These are phyloP conservation scores for Bombus ignitus DNA, from an alignment of 1,140 invertebrate species.

Conservation along the genomic window DNA sequence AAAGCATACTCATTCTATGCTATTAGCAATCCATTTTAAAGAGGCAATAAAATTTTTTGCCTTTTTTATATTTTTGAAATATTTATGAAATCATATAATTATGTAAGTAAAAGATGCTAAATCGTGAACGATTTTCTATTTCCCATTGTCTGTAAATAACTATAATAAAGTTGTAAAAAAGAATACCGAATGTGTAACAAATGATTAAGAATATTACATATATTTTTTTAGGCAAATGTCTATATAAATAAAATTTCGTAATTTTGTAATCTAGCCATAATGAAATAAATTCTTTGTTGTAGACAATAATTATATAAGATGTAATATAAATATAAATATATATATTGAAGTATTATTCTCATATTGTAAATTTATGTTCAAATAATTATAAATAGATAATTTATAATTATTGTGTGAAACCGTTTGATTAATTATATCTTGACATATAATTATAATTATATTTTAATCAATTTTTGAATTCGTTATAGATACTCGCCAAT, in stretches of 20 bases:
- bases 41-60: neutral
- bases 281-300: conserved; percentile 6
- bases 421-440: too few relatives aligned
- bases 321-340: neutral
- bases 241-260: neutral
- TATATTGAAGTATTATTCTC: neutral
- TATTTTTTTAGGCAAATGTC: conserved; percentile 1
- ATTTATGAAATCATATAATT: neutral
- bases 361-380: neutral
- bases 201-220: conserved; percentile 8
- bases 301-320: neutral
- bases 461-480: neutral
- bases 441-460: neutral
- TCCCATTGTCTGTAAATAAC: conserved; percentile 22
- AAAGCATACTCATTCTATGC: neutral
- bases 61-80: neutral
- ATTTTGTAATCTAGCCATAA: conserved; percentile 37
- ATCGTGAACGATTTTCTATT: conserved; percentile 9
- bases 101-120: conserved; percentile 20
- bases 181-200: conserved; percentile 1
- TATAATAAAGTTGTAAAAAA: conserved; percentile 34
- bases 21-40: neutral
- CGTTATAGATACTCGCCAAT: too few relatives aligned
- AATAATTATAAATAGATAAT: neutral
- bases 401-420: neutral